Conservation (phyloP, 2,113 vertebrate species). For the Balaeniceps rex region DNA sequence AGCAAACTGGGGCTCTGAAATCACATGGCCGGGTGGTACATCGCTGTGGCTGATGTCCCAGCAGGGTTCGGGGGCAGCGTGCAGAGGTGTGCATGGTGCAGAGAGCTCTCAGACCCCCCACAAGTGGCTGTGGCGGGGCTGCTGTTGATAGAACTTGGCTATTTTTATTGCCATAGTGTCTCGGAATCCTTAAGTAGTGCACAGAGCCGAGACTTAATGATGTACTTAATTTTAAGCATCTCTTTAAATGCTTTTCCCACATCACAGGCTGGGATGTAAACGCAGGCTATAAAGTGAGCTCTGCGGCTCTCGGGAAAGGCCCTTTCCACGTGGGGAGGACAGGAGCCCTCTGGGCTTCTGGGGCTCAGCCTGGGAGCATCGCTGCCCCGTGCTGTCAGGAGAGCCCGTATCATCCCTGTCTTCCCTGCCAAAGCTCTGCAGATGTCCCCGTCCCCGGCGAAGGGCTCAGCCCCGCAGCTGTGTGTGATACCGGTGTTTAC, state of each 20-base stretch:
- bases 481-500: not conserved
- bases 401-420: accelerated
- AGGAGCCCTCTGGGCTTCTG: not conserved
- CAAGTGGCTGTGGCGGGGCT: not conserved
- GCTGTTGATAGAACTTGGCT: not conserved
- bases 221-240: not conserved
- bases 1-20: not conserved
- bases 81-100: not conserved
- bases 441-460: not conserved
- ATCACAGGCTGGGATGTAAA: not conserved
- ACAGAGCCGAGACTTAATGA: not conserved
- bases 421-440: not conserved
- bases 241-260: conserved; percentile 1
- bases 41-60: not conserved
- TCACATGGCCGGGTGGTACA: accelerated
- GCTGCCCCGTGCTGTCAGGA: not conserved
- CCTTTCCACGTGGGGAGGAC: not conserved
- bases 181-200: not conserved
- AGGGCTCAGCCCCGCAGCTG: not conserved
- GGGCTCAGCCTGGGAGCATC: not conserved
- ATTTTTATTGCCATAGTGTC: not conserved
- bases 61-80: not conserved
- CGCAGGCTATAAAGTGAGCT: not conserved
- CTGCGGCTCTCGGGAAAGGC: not conserved
- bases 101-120: not conserved